phyloP scores from a whole-genome alignment of 2,113 vertebrate species.

The Corythornis cristatus region DNA sequence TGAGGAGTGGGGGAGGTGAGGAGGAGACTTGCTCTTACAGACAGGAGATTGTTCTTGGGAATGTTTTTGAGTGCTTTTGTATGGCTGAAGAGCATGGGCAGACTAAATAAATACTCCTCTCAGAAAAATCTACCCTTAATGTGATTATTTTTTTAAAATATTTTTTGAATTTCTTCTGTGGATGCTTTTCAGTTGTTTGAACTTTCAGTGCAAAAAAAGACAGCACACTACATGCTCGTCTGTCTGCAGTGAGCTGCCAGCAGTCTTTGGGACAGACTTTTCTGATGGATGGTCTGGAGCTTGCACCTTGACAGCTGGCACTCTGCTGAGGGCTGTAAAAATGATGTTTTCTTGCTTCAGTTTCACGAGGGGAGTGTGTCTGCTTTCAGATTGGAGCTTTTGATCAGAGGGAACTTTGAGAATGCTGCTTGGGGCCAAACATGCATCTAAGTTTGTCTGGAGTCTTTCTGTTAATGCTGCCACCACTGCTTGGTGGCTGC shows the following conservation, averaged over 20 bases:
- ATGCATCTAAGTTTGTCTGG: not conserved
- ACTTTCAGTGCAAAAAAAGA: not conserved
- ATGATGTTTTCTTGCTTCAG: not conserved
- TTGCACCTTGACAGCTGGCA: not conserved
- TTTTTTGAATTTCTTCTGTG: not conserved
- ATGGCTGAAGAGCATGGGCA: not conserved
- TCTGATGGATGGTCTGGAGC: not conserved
- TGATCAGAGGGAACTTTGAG: not conserved
- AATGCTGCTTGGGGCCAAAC: not conserved
- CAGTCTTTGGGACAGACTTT: not conserved
- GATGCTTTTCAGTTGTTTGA: not conserved
- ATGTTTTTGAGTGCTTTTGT: not conserved
- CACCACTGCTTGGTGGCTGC: not conserved
- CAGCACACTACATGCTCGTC: not conserved
- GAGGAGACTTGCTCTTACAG: not conserved
- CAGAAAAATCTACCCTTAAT: not conserved
- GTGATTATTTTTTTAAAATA: not conserved
- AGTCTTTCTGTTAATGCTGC: not conserved
- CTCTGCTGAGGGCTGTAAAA: not conserved
- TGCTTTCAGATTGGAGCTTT: not conserved
- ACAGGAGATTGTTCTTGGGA: not conserved
- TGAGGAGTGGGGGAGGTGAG: not conserved
- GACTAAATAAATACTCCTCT: not conserved
- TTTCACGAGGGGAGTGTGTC: not conserved
- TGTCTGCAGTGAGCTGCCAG: not conserved